Base-by-base conservation (phyloP, 2,888 invertebrate genomes). In the Odontomyia ornata region DNA sequence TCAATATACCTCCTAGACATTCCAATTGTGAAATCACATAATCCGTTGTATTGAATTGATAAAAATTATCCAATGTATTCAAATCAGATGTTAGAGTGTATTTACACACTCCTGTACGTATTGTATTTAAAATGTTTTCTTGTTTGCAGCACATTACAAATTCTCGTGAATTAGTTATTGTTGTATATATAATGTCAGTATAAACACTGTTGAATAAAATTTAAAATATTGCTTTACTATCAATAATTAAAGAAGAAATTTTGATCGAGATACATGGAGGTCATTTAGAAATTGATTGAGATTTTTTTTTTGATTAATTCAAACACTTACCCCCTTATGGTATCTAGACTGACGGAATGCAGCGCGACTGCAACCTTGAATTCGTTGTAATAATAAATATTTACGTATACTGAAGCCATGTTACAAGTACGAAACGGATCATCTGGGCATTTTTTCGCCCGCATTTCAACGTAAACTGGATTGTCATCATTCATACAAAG, bases 91-190 rank as follows among this genome's bases (percentile, higher is more conserved):
- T 85, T 43, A 86, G 79, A 13, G 86, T 84, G 80, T 86, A 86
- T 80, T 86, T 86, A 80, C 86, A 86, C 3, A 86, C 76, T 5
- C 86, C 85, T 2, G 84, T 82, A 1, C 84, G 83, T 5, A 82
- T 80, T 76, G 83, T 84, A 1, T 84, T 84, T 71, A 83, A 78
- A 1, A 82, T 75, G 3, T 82, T 80, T 75, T 85, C 85, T 76
- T 86, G 85, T 60, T 84, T 84, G 85, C 85, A 86, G 28, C 84
- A 84, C 84, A 86, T 83, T 0, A 86, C 82, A 78, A 86, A 86
- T 80, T 86, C 86, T 4, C 86, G 84, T 2, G 85, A 84, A 75
- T 86, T 85, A 0, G 81, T 80, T 47, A 86, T 83, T 60, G 83
- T 83, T 1, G 86, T 86, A 43, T 83, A 86, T 64, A 83, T 82